These are phyloP conservation scores for Malacoraja senta DNA, from an alignment of 2,797 vertebrate species.

Conservation along the genomic window DNA sequence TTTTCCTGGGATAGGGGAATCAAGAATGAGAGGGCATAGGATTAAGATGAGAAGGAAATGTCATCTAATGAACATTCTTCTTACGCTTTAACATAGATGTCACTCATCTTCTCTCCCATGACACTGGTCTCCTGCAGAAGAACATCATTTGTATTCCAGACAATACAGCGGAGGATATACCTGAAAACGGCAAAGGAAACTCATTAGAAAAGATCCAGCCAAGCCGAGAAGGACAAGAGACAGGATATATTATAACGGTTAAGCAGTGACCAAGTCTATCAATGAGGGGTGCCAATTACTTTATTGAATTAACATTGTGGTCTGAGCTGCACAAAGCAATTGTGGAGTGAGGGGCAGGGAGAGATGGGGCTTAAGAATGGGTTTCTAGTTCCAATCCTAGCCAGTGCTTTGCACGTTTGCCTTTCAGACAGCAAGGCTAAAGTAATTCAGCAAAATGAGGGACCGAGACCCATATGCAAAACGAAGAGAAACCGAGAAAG, in stretches of 20 bases:
- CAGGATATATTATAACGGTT: neutral
- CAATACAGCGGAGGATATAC: slow-evolving; percentile 57
- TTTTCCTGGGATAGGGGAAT: too few relatives aligned
- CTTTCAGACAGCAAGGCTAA: neutral
- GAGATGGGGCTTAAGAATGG: too few relatives aligned
- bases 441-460: neutral
- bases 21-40: too few relatives aligned
- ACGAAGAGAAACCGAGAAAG: neutral
- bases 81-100: slow-evolving; percentile 62
- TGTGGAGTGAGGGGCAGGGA: too few relatives aligned
- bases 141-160: slow-evolving; percentile 54
- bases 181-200: slow-evolving; percentile 41
- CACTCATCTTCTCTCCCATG: slow-evolving; percentile 49
- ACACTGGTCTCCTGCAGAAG: slow-evolving; percentile 48
- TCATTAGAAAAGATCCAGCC: neutral
- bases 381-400: neutral
- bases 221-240: neutral
- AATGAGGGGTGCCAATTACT: neutral
- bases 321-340: neutral
- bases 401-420: neutral
- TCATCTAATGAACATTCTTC: neutral
- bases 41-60: too few relatives aligned
- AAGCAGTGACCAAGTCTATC: neutral
- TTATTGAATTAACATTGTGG: neutral
- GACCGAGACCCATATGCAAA: neutral